A percentile compares a stretch with the other conserved stretches of the same genome.
Evolutionary conservation across 1,140 invertebrate genomes (phyloP).

Genomic region (Caenorhabditis remanei): DNA sequence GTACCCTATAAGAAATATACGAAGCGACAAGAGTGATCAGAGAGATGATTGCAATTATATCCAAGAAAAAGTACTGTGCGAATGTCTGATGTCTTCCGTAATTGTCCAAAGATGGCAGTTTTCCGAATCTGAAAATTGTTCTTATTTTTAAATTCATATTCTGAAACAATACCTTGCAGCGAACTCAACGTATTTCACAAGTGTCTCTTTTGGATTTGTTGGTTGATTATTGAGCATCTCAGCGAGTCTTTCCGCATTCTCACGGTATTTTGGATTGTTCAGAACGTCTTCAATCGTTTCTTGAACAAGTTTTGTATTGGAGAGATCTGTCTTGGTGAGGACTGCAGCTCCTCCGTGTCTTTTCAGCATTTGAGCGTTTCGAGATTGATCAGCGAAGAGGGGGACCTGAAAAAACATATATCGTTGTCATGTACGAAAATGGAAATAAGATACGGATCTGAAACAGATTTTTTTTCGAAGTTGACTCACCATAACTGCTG

Average conservation of each 20-base stretch:
- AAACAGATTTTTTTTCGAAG: conserved; percentile 81
- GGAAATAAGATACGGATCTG: too few species aligned
- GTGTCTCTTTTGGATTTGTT: conserved; percentile 38
- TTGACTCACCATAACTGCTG: conserved; percentile 80
- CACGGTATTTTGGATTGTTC: conserved; percentile 16
- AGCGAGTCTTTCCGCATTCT: not conserved
- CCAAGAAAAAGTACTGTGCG: conserved; percentile 28
- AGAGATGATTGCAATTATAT: not conserved
- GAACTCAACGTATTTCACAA: conserved; percentile 58
- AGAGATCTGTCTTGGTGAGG: conserved; percentile 54
- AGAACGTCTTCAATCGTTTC: conserved; percentile 10
- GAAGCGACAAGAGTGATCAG: not conserved
- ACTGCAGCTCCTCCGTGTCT: conserved; percentile 37
- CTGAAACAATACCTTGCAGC: not conserved
- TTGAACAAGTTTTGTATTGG: conserved; percentile 46
- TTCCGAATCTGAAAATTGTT: conserved; percentile 19
- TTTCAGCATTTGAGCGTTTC: conserved; percentile 58
- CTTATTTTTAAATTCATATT: not conserved
- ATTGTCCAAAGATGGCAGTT: conserved; percentile 23
- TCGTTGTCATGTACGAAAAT: not conserved
- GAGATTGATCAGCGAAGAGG: conserved; percentile 64
- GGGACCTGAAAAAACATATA: conserved; percentile 79
- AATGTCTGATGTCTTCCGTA: conserved; percentile 19
- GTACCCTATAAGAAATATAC: conserved; percentile 24
- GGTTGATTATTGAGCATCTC: conserved; percentile 54